Percentiles rank a stretch among this genome's conserved stretches.
These are phyloP conservation scores for Recurvirostra avosetta DNA, from an alignment of 2,113 vertebrate genomes.

Conservation along the genomic window DNA sequence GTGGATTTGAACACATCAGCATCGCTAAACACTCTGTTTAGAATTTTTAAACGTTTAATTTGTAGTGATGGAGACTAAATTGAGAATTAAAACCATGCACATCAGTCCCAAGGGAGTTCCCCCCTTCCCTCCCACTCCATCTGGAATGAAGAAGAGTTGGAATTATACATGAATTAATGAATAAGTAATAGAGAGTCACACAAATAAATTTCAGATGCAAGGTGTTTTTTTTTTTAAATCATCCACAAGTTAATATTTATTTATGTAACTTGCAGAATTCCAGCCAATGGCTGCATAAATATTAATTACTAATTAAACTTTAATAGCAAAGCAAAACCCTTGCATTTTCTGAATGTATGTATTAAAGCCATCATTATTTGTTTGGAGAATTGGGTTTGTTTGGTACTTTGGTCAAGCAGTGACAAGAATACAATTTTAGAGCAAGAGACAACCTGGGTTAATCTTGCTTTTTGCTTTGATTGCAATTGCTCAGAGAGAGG, in stretches of 20 bases:
- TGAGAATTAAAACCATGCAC: slow-evolving; percentile 39
- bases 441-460: not conserved
- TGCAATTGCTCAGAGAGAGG: not conserved
- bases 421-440: slow-evolving; percentile 1
- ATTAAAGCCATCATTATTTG: slow-evolving; percentile 21
- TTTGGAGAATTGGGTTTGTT: slow-evolving; percentile 1
- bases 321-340: slow-evolving; percentile 45
- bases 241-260: slow-evolving; percentile 73
- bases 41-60: slow-evolving; percentile 56
- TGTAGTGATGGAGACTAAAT: slow-evolving; percentile 31
- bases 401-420: not conserved
- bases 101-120: slow-evolving; percentile 1
- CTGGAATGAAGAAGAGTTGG: slow-evolving; percentile 43
- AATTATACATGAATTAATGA: slow-evolving; percentile 51
- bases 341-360: slow-evolving; percentile 24
- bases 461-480: not conserved
- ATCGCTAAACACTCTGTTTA: slow-evolving; percentile 9
- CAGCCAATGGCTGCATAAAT: slow-evolving; percentile 68
- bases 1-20: not conserved
- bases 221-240: not conserved
- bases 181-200: slow-evolving; percentile 58
- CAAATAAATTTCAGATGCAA: slow-evolving; percentile 50
- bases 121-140: slow-evolving; percentile 21
- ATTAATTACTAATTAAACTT: slow-evolving; percentile 76
- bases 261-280: slow-evolving; percentile 61